Evolutionary conservation across 2,797 vertebrate species (phyloP), one percentile per base, ranked within the genome.

Genomic region (Sphaeramia orbicularis): DNA sequence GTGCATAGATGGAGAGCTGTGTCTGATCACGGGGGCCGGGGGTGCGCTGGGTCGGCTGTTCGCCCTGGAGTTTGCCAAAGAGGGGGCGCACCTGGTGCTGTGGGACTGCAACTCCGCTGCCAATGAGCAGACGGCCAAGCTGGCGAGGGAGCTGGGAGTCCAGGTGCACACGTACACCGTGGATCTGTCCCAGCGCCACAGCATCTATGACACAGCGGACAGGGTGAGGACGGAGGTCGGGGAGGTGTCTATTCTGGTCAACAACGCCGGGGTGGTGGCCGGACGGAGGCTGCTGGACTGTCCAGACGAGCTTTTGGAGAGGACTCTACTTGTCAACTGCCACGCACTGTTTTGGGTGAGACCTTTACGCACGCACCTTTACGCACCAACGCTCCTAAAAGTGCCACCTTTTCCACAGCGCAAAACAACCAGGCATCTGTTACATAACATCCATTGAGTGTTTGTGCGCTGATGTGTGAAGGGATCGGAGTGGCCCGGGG

Each of bases 261-360:
- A 94, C 84, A 94, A 94, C 73, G 89, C 91, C 0, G 90, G 91
- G 0, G 88, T 93, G 27, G 88, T 92, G 48, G 86, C 92, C 4
- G 91, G 91, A 0, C 82, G 84, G 57, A 83, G 88, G 68, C 71
- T 94, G 66, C 83, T 94, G 65, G 92, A 94, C 41, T 93, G 92
- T 66, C 92, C 92, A 0, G 92, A 94, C 38, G 91, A 91, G 69
- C 87, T 93, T 1, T 10, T 94, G 71, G 92, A 94, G 71, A 88
- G 88, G 80, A 93, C 91, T 0, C 86, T 94, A 65, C 78, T 86
- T 51, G 92, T 93, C 5, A 94, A 94, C 76, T 93, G 93, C 41
- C 92, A 94, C 42, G 92, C 92, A 13, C 85, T 93, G 1, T 94
- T 94, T 14, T 93, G 93, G 93, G 90, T 93, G 66, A 90, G 86